Conservation (phyloP, 2,888 invertebrate species). For the Carabus problematicus region DNA sequence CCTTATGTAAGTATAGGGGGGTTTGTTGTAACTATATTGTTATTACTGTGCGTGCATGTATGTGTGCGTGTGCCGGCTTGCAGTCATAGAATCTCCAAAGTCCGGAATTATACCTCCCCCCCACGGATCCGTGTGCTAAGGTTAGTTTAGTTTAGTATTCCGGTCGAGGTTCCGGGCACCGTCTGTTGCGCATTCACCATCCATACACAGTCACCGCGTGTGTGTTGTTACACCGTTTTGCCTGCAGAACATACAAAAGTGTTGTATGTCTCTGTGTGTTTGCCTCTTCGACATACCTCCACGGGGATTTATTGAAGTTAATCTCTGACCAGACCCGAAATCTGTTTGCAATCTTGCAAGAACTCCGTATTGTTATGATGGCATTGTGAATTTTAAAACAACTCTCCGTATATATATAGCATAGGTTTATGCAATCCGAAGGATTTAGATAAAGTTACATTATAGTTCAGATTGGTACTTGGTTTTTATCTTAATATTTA, state of each 20-base stretch:
- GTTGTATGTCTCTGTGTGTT: neutral
- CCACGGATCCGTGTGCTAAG: conserved; percentile 47
- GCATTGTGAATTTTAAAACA: neutral
- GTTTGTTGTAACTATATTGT: conserved; percentile 11
- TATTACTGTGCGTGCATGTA: conserved; percentile 8
- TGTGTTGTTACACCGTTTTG: conserved; percentile 1
- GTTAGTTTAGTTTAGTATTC: conserved; percentile 51
- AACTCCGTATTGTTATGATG: conserved; percentile 1
- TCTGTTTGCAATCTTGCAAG: neutral
- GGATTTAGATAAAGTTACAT: no score
- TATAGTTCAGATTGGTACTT: no score
- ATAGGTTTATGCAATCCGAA: no score
- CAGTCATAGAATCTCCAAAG: conserved; percentile 47
- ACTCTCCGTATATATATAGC: no score
- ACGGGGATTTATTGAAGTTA: conserved; percentile 36
- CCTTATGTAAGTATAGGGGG: neutral
- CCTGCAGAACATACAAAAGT: conserved; percentile 1
- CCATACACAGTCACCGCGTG: conserved; percentile 43
- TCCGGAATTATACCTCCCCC: conserved; percentile 49
- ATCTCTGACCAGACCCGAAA: conserved; percentile 27
- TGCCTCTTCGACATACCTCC: neutral
- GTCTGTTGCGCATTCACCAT: conserved; percentile 53
- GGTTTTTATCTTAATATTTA: no score
- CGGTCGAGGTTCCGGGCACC: conserved; percentile 52
- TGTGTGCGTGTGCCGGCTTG: conserved; percentile 44